Base-by-base conservation (phyloP, 1,140 invertebrate genomes). In the Leptopilina clavipes region DNA sequence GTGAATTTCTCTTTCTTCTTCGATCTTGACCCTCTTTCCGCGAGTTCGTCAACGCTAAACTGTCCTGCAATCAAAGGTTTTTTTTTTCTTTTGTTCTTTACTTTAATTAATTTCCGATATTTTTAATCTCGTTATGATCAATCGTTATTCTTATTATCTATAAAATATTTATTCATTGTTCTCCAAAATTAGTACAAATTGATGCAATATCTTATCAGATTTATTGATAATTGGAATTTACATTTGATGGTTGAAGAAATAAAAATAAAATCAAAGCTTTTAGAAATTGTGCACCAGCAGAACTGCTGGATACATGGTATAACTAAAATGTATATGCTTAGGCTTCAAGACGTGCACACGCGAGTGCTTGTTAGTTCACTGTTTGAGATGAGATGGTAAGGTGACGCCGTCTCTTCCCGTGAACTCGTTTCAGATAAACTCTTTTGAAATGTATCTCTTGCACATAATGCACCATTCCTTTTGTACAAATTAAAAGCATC, bases 11-110 rank as follows among this genome's bases (percentile, higher is more conserved):
- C 73, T 83, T 86, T 25, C 79, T 82, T 44, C 81, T 75, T 25
- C 79, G 77, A 43, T 87, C 86, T 79, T 85, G 83, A 8, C 79
- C 80, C 19, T 86, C 84, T 52, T 88, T 87, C 31, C 81, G 79
- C n/a, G 82, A 80, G 54, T 74, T 85, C 48, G 81, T 70, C 11
- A 83, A 83, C n/a, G 84, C 82, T 52, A 87, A 59, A 31, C 79
- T 89, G 73, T 88, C 87, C 87, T 89, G 81, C 7, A 81, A 81
- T 22, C 1, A 17, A 65, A 65, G 6, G 2, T 8, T 65, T 14
- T 11, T 31, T 31, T 5, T 2, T 31, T 31, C 5, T n/a, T n/a
- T n/a, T n/a, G n/a, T n/a, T n/a, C n/a, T n/a, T n/a, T n/a, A n/a
- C n/a, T n/a, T n/a, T n/a, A n/a, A n/a, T n/a, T n/a, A n/a, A n/a